phyloP scores from a whole-genome alignment of 2,888 invertebrate genomes.

The Xanthorhoe spadicearia region DNA sequence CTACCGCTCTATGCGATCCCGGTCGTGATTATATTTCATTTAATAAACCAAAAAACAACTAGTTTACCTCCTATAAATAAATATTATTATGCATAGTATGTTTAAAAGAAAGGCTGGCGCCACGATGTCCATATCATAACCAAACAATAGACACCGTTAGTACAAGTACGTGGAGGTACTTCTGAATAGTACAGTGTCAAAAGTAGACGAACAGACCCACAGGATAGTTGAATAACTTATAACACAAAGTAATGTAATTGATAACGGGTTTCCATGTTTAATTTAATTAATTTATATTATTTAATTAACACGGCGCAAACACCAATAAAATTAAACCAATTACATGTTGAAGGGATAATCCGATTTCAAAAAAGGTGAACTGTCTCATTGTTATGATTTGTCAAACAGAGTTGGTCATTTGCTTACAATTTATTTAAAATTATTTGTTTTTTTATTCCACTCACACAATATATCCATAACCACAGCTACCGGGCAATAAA shows the following conservation, averaged over 20 bases:
- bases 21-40: too few relatives aligned
- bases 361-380: too few relatives aligned
- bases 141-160: conserved; percentile 15
- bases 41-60: too few relatives aligned
- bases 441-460: not conserved
- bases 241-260: not conserved
- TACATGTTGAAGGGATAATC: too few relatives aligned
- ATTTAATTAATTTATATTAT: too few relatives aligned
- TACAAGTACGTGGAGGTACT: conserved; percentile 11
- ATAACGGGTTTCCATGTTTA: too few relatives aligned
- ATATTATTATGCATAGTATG: conserved; percentile 7
- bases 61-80: too few relatives aligned
- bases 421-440: not conserved
- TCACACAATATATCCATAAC: not conserved
- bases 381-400: too few relatives aligned
- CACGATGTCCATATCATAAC: conserved; percentile 11
- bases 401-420: too few relatives aligned
- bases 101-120: conserved; percentile 13
- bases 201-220: conserved; percentile 4
- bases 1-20: too few relatives aligned
- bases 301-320: too few relatives aligned
- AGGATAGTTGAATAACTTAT: not conserved
- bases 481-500: not conserved
- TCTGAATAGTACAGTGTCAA: not conserved
- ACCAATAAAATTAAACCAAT: too few relatives aligned